Evolutionary conservation across 2,888 invertebrate genomes (phyloP).

Genomic region (Ommatoiulus sabulosus): DNA sequence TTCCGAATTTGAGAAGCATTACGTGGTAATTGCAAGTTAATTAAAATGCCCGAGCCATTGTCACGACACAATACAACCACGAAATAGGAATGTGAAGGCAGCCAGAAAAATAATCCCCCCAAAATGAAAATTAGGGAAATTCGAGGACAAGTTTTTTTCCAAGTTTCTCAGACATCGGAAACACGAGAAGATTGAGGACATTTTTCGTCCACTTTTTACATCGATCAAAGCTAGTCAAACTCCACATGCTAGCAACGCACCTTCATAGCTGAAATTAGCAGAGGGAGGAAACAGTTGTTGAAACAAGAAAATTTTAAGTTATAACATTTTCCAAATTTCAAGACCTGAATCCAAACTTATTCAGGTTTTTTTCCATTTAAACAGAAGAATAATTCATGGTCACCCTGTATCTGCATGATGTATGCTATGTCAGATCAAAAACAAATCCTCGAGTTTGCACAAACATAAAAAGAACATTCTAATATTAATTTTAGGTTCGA

Average conservation of each 20-base stretch:
- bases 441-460: no score
- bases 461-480: no score
- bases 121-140: background rate
- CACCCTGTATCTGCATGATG: background rate
- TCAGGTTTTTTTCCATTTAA: background rate
- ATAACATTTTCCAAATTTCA: background rate
- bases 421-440: no score
- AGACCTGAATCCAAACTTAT: background rate
- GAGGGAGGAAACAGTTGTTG: background rate
- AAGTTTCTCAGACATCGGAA: background rate
- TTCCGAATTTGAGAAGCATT: background rate
- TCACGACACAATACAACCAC: background rate
- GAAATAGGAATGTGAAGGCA: background rate
- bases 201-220: no score
- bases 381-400: slow-evolving; percentile 1
- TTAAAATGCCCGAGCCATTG: background rate
- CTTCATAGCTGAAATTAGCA: background rate
- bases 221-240: background rate
- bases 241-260: background rate
- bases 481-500: no score
- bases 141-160: background rate
- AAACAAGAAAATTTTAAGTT: background rate
- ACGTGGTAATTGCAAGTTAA: background rate
- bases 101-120: background rate
- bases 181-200: background rate